Percentiles rank a stretch among this genome's conserved stretches.
These are phyloP conservation scores for Drymonia ruficornis DNA, from an alignment of 2,888 invertebrate species.

Conservation along the genomic window DNA sequence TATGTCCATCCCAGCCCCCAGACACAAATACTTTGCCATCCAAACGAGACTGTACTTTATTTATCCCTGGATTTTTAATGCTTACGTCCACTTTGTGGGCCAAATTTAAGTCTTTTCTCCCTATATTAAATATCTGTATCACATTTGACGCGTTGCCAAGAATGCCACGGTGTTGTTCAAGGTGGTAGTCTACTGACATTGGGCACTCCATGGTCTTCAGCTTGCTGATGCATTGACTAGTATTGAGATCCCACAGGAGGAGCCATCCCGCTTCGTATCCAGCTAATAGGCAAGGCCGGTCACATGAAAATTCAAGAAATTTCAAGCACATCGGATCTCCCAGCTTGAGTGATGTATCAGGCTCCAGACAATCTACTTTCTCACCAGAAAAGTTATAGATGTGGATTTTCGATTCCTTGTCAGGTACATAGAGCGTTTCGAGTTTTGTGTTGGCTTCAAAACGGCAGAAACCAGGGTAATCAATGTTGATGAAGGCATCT, in stretches of 20 bases:
- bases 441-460: conserved; percentile 85
- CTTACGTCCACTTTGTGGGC: conserved; percentile 85
- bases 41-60: conserved; percentile 86
- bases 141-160: conserved; percentile 87
- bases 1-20: conserved; percentile 91
- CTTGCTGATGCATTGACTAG: conserved; percentile 83
- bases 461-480: conserved; percentile 90
- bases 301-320: conserved; percentile 75
- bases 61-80: conserved; percentile 90
- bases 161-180: conserved; percentile 86
- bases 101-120: conserved; percentile 80
- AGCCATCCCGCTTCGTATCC: conserved; percentile 91
- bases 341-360: conserved; percentile 70
- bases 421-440: conserved; percentile 87
- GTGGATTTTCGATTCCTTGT: conserved; percentile 82
- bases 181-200: conserved; percentile 89
- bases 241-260: conserved; percentile 88
- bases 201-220: conserved; percentile 87
- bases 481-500: conserved; percentile 83
- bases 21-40: conserved; percentile 90
- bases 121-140: conserved; percentile 86
- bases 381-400: conserved; percentile 80
- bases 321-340: conserved; percentile 88
- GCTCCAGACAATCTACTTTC: conserved; percentile 66
- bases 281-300: conserved; percentile 84